Base-by-base conservation (phyloP, 37 sponge, comb jelly and placozoan species). In the Bolinopsis microptera region DNA sequence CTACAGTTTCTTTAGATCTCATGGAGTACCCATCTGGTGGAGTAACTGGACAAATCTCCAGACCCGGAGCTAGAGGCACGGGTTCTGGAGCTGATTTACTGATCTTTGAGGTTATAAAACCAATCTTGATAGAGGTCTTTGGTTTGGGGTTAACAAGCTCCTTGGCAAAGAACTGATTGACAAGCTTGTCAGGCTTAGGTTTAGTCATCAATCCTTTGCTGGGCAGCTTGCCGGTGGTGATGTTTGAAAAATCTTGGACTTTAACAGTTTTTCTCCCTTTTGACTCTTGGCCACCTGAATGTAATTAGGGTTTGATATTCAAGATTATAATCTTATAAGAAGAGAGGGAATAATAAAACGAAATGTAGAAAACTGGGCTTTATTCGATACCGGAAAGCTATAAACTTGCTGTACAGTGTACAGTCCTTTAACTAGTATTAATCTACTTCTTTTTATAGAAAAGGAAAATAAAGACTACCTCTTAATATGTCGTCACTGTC, bases 1-100 rank as follows among this genome's bases (percentile, higher is more conserved):
- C 31, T n/a, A 24, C 31, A 72, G 3, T 72, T 23, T 28, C 75
- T 72, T 72, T 28, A 24, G 31, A 30, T 21, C 75, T n/a, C 31
- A 30, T 72, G 3, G 27, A 30, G 31, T 30, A 72, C 13, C 75
- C 75, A 3, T 72, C 75, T 23, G 75, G 75, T 72, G 90, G 90
- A 24, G 90, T 36, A 86, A 86, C 90, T 39, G 90, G 90, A 34
- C 90, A 86, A 39, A 41, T 86, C 26, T 86, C 90, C 61, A 86
- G 22, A 3, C 61, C 90, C 5, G 80, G 80, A 77, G 80, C 80
- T 18, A 77, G 18, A 16, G 80, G 9, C 80, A 77, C 80, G 0
- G 80, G 80, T 5, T 27, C 80, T 16, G 80, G 80, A 23, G 22
- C 90, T 39, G 61, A 35, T 22, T 39, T 86, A 35, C 35, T 21